Conservation (phyloP, 2,797 vertebrate genomes). For the Squalus acanthias region DNA sequence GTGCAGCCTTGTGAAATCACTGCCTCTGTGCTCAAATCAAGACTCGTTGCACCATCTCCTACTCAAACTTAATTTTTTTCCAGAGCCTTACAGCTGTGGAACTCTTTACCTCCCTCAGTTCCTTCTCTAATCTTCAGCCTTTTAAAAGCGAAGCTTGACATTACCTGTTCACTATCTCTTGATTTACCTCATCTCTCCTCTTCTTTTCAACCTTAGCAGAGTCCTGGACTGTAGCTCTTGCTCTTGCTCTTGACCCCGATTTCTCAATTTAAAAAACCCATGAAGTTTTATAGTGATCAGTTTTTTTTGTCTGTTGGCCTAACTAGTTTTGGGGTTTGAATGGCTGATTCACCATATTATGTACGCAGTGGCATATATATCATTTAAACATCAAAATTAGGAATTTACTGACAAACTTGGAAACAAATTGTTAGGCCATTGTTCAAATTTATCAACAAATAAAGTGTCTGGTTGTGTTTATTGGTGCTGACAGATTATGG, state of each 20-base stretch:
- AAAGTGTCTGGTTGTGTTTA: not conserved
- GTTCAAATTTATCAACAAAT: not conserved
- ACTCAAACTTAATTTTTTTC: not conserved
- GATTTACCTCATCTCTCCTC: not conserved
- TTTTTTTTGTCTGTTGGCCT: not conserved
- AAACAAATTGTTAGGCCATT: not conserved
- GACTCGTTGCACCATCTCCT: not conserved
- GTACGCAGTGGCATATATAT: too few species aligned
- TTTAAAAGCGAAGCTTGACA: not conserved
- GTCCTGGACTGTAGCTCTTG: not conserved
- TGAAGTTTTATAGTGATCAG: not conserved
- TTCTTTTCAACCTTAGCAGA: not conserved
- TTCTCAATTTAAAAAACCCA: not conserved
- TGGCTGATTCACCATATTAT: not conserved
- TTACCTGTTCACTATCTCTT: not conserved
- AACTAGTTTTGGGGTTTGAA: not conserved
- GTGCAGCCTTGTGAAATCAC: not conserved
- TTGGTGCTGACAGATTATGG: constrained; percentile 1
- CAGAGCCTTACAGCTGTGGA: not conserved
- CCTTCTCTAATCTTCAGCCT: not conserved
- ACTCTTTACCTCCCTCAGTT: not conserved
- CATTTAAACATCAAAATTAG: not conserved
- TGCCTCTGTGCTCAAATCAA: not conserved
- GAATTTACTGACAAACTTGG: not conserved
- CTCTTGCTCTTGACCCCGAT: not conserved